Evolutionary conservation across 2,888 invertebrate species (phyloP).

Genomic region (Eupithecia insigniata): DNA sequence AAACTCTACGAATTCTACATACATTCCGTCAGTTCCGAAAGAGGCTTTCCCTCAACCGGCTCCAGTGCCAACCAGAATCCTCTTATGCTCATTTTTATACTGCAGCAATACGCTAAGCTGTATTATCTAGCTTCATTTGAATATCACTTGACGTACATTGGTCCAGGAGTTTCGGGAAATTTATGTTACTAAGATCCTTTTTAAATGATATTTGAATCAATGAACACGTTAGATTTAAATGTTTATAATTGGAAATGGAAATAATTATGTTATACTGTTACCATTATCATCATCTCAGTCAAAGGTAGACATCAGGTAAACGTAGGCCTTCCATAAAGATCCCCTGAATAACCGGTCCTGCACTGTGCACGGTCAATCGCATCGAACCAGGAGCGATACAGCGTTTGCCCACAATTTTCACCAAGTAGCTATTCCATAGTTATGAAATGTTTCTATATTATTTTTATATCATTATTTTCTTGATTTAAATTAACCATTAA

Average conservation of each 20-base stretch:
- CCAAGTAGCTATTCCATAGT: not conserved
- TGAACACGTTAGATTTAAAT: too few relatives aligned
- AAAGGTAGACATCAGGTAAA: not conserved
- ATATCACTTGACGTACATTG: conserved; percentile 37
- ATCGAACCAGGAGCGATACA: not conserved
- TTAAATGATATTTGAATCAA: not conserved
- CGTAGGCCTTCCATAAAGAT: not conserved
- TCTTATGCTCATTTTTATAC: conserved; percentile 44
- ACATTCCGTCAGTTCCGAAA: not conserved
- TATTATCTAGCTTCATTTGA: conserved; percentile 40
- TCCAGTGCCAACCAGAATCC: conserved; percentile 23
- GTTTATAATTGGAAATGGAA: too few relatives aligned
- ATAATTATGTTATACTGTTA: too few relatives aligned
- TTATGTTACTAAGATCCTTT: not conserved
- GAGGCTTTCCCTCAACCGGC: conserved; percentile 1
- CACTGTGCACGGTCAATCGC: not conserved
- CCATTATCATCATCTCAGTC: too few relatives aligned
- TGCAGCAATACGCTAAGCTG: conserved; percentile 37
- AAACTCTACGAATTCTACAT: not conserved
- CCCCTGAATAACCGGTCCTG: not conserved
- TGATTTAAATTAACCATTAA: not conserved
- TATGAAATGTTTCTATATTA: not conserved
- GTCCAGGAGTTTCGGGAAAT: conserved; percentile 4
- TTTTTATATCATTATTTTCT: not conserved
- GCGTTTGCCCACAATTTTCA: too few relatives aligned